These are phyloP conservation scores for Ceramica pisi DNA, from an alignment of 2,888 invertebrate genomes.

Conservation along the genomic window DNA sequence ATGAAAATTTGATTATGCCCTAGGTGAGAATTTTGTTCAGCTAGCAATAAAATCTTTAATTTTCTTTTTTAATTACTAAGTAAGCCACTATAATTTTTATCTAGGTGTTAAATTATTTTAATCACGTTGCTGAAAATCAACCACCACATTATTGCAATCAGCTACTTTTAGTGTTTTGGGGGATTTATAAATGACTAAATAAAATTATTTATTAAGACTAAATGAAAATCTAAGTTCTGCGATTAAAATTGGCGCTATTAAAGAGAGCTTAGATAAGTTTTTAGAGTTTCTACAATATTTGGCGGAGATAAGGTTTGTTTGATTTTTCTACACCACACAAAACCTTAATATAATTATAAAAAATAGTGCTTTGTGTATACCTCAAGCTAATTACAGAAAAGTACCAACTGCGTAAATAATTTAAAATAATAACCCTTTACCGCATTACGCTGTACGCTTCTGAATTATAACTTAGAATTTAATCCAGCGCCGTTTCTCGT, in stretches of 20 bases:
- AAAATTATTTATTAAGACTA: no score
- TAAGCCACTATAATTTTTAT: not conserved
- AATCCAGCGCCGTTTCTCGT: slow-evolving; percentile 77
- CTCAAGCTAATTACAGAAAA: not conserved
- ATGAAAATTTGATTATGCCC: slow-evolving; percentile 31
- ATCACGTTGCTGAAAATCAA: not conserved
- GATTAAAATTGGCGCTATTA: no score
- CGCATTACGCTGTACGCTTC: slow-evolving; percentile 55
- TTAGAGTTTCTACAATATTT: no score
- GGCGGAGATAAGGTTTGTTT: no score
- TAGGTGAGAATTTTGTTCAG: slow-evolving; percentile 3
- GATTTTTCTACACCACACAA: no score
- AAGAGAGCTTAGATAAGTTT: no score
- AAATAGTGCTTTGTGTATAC: not conserved
- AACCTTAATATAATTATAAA: not conserved
- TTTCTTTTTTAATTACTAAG: slow-evolving; percentile 21
- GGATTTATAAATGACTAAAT: no score
- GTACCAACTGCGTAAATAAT: not conserved
- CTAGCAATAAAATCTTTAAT: slow-evolving; percentile 26
- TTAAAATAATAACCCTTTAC: not conserved
- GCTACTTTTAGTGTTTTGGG: no score
- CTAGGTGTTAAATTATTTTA: slow-evolving; percentile 7
- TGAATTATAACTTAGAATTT: slow-evolving; percentile 64
- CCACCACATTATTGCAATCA: no score
- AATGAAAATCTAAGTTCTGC: no score